Evolutionary conservation across 2,888 invertebrate genomes (phyloP).

Genomic region (Tetramorium bicarinatum): DNA sequence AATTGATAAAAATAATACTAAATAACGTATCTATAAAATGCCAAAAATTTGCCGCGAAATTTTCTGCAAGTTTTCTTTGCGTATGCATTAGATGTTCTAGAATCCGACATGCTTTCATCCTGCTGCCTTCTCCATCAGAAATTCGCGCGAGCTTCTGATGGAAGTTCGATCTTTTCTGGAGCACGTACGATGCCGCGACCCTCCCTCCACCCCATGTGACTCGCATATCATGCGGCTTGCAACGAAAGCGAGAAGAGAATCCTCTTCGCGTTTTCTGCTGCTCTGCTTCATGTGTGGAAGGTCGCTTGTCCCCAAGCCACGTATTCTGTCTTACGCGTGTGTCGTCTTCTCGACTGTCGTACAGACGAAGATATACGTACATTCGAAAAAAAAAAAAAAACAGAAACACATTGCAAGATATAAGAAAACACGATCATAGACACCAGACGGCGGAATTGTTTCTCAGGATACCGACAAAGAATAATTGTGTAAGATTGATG

Average conservation of each 20-base stretch:
- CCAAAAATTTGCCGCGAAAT: neutral
- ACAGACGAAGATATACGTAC: neutral
- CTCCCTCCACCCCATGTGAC: conserved; percentile 59
- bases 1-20: neutral
- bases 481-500: neutral
- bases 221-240: conserved; percentile 44
- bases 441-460: neutral
- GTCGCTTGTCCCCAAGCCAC: conserved; percentile 82
- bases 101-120: conserved; percentile 51
- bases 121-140: conserved; percentile 80
- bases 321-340: conserved; percentile 74
- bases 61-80: neutral
- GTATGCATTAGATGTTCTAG: conserved; percentile 6
- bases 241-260: conserved; percentile 49
- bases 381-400: neutral
- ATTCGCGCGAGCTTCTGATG: conserved; percentile 78
- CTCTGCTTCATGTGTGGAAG: conserved; percentile 85
- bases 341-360: neutral
- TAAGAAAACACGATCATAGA: neutral
- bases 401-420: neutral
- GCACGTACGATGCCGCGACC: neutral
- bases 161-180: conserved; percentile 78
- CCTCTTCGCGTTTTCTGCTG: conserved; percentile 81
- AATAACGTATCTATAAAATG: neutral
- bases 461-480: neutral